A percentile compares a stretch with the other conserved stretches of the same genome.
phyloP scores from a whole-genome alignment of 2,888 invertebrate species.

The Drosophila formosana region DNA sequence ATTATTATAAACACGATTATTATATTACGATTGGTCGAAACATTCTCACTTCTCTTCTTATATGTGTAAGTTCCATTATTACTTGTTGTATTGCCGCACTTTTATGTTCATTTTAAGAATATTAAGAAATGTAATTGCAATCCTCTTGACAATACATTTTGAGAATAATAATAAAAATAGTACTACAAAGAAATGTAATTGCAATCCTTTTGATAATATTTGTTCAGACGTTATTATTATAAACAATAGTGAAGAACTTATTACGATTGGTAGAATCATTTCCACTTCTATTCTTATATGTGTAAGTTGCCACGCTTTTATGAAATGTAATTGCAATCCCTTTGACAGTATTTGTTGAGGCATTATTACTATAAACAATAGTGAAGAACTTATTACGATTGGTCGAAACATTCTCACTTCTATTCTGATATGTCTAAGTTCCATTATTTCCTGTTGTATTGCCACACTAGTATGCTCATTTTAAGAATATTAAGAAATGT shows the following conservation, averaged over 20 bases:
- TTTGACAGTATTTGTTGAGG: too few relatives aligned
- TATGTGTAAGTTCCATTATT: conserved; percentile 66
- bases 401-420: conserved; percentile 5
- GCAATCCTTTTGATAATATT: too few relatives aligned
- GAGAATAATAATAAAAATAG: too few relatives aligned
- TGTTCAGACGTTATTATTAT: too few relatives aligned
- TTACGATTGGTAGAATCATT: background rate
- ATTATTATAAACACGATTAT: background rate
- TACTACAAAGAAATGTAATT: too few relatives aligned
- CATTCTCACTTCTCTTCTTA: conserved; percentile 40
- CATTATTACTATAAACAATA: background rate
- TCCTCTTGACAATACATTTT: background rate
- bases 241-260: background rate
- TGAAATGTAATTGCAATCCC: conserved; percentile 5
- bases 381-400: background rate
- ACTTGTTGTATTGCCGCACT: conserved; percentile 76
- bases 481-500: too few relatives aligned
- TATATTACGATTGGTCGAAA: background rate
- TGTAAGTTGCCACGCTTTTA: conserved; percentile 71
- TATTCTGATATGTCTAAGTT: conserved; percentile 60
- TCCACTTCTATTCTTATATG: conserved; percentile 46
- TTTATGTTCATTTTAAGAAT: conserved; percentile 44
- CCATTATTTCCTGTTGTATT: conserved; percentile 74
- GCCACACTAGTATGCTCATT: conserved; percentile 67
- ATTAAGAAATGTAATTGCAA: background rate